Evolutionary conservation across 2,113 vertebrate species (phyloP), one percentile per base, ranked within the genome.

Genomic region (Atherinomorus stipes): DNA sequence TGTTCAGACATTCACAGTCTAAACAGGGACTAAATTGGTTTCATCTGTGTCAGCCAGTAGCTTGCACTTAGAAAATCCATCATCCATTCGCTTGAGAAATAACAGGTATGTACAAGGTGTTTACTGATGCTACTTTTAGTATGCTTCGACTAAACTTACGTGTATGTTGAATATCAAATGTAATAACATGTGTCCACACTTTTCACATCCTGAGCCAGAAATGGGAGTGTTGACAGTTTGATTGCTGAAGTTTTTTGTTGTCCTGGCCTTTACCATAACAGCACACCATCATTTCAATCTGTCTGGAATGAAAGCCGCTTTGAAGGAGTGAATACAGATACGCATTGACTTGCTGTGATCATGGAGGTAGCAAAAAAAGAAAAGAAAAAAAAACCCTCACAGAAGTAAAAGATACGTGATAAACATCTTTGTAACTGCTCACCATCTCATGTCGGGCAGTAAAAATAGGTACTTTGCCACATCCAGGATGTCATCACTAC

Each of bases 381-480:
- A 31, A 34, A 34, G 9, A 34, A 34, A 9, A n/a, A n/a, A n/a
- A n/a, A n/a, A n/a, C n/a, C 47, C 37, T 69, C 31, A 34, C 38
- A 73, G 45, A 66, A 59, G 83, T 75, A 80, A 86, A 88, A 23
- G 25, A 62, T 66, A 54, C 75, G 70, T 62, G 78, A 86, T 82
- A 83, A 85, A 84, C 71, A 89, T 79, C 76, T 74, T 75, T 74
- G 66, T 83, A 83, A 86, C 83, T 88, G 87, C 62, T 53, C 31
- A 31, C 47, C 11, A 25, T 72, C 71, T 76, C n/a, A 2, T 56
- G 53, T 75, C 45, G 18, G 58, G 42, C 53, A 53, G 58, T 63
- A 68, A 60, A 83, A 78, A 89, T 66, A 64, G 76, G 50, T 65
- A 61, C 71, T 79, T 74, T 50, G 58, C 58, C 22, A 40, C 50